Evolutionary conservation across 1,140 invertebrate species (phyloP), one percentile per base, ranked within the genome.

Genomic region (Dryas iulia): DNA sequence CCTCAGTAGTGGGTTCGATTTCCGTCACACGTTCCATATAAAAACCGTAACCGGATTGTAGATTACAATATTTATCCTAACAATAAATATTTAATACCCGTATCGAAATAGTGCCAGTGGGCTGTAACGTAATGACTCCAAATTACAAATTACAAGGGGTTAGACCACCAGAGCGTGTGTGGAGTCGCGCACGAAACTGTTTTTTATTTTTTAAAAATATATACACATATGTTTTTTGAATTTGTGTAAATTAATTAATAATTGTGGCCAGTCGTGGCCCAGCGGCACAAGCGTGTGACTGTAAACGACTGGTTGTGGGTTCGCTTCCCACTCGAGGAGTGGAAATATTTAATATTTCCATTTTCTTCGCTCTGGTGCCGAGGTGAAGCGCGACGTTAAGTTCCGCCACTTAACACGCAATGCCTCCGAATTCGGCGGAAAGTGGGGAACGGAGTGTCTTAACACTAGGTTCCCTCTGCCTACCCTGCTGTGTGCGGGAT

Each of bases 141-240:
- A 76, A 76, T 76, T 76, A 73, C 65, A 61, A 59, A 73, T 59
- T 69, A 69, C 69, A 63, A 69, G 70, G 70, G 70, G 28, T 59
- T 53, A 26, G 77, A 78, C 74, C 77, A 78, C 77, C 74, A 25
- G 60, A 39, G 73, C 64, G 66, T 66, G 14, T 24, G 76, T 67
- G 68, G 39, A 18, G 14, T 57, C 67, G 63, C 14, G 73, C 25
- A 62, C 65, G 63, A 52, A 72, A 72, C 24, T 28, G 12, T 31
- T 30, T 39, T 47, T 2, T 1, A 18, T 47, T 10, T 8, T 47
- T 47, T 47, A 10, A 21, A 47, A 21, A 47, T 47, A 18, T 8
- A 1, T 47, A n/a, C n/a, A n/a, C n/a, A 2, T 47, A 6, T 47
- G 2, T 47, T 18, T 21, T 18, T 31, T 31, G 3, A 31, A 8